Evolutionary conservation across 92 coral and sea anemone genomes (phyloP), one percentile per base, ranked within the genome.

Genomic region (Pocillopora meandrina): DNA sequence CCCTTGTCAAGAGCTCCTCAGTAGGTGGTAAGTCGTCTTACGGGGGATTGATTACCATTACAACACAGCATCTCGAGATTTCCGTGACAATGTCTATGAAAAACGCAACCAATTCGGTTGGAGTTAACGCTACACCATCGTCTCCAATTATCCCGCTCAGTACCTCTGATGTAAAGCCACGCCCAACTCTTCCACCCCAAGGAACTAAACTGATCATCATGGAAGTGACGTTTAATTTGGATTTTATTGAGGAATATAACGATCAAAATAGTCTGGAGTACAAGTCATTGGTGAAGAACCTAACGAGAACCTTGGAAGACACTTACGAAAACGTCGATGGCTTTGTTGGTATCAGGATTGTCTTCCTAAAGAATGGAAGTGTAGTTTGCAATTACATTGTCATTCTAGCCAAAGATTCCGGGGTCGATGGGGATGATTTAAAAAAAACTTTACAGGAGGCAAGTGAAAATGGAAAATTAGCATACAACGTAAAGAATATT

Each of bases 361-460:
- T 84, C 33, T 73, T 70, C 2, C 76, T 92, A 20, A 65, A 62
- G 36, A 15, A 85, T 47, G 98, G 98, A 42, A 92, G 95, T 67
- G 90, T 94, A 1, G 79, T 94, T 13, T 94, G 98, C 63, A 89
- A 63, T 19, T 94, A 80, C 65, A 73, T 87, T 61, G 95, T 93
- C 26, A 71, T 91, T 15, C 59, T 91, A 62, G 82, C 70, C 12
- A 80, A 83, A 47, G 72, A 83, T 18, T 75, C 97, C 3, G 73
- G 56, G 61, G 93, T 73, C 1, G 85, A 80, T 1, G 60, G 56
- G 21, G 57, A 81, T 2, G 61, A 79, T 11, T 58, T 93, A 57
- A 78, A 82, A 73, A 73, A 82, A 1, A 65, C 58, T 1, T 55
- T 93, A 20, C 17, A 42, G 55, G 9, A 84, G 66, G 92, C 89